These are phyloP conservation scores for Bimastos eiseni DNA, from an alignment of 2,888 invertebrate genomes.

Conservation along the genomic window DNA sequence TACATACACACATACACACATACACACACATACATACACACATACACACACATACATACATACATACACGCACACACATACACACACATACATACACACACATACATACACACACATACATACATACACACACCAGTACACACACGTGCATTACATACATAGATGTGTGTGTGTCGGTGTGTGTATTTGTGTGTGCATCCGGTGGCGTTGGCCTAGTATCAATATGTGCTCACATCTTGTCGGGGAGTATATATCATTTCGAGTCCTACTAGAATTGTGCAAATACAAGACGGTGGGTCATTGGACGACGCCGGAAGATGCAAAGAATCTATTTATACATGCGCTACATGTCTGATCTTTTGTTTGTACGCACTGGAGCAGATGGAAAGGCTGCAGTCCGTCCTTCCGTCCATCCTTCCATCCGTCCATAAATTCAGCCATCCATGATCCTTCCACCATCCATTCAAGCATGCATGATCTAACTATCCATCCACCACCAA, in stretches of 20 bases:
- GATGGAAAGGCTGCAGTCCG: not conserved
- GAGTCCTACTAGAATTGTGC: not conserved
- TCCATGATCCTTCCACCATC: too few species aligned
- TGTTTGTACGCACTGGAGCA: not conserved
- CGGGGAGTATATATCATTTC: not conserved
- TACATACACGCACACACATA: too few species aligned
- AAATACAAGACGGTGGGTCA: not conserved
- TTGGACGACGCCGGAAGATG: not conserved
- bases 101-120: too few species aligned
- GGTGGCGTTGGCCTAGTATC: not conserved
- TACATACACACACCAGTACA: too few species aligned
- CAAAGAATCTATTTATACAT: not conserved
- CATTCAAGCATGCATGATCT: too few species aligned
- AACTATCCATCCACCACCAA: too few species aligned
- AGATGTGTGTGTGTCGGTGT: not conserved
- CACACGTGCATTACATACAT: too few species aligned
- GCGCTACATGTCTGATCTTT: not conserved
- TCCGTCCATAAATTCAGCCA: not conserved
- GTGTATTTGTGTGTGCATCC: not conserved
- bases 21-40: too few species aligned
- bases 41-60: too few species aligned
- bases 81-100: too few species aligned
- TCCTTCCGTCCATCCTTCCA: not conserved
- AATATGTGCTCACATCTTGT: not conserved
- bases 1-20: too few species aligned